Percentiles rank a stretch among this genome's conserved stretches.
Conservation (phyloP, 2,113 vertebrate species). For the Semnopithecus entellus region DNA sequence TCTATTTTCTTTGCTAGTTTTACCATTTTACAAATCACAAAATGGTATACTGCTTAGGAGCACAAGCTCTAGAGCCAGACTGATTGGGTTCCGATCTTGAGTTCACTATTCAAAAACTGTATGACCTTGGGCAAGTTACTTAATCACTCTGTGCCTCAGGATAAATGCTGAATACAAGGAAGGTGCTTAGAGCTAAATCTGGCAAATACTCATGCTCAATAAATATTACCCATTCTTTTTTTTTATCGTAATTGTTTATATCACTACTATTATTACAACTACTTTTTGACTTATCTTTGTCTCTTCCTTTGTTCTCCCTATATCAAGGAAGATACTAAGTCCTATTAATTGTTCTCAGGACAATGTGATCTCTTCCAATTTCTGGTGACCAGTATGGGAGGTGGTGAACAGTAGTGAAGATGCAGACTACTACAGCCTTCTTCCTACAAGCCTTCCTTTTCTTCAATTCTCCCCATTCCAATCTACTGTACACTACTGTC, state of each 20-base stretch:
- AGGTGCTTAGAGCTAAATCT: neutral
- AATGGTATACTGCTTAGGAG: neutral
- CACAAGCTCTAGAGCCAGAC: neutral
- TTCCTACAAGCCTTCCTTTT: neutral
- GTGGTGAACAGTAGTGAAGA: neutral
- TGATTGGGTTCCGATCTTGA: neutral
- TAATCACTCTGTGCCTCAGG: slow-evolving; percentile 6
- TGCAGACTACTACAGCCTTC: neutral
- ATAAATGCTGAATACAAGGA: neutral
- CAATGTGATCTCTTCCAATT: slow-evolving; percentile 5
- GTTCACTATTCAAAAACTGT: slow-evolving; percentile 15
- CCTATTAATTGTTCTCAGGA: neutral
- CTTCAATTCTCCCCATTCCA: slow-evolving; percentile 8
- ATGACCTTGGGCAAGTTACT: slow-evolving; percentile 21
- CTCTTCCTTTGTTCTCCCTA: neutral
- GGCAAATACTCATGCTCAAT: neutral
- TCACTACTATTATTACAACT: neutral
- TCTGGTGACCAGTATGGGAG: neutral
- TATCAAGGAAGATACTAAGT: neutral
- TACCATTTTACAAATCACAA: neutral
- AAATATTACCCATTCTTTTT: neutral
- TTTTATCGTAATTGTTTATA: neutral
- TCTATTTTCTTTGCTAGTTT: neutral
- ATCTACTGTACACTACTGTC: neutral
- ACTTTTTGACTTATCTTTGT: neutral